Evolutionary conservation across 2,888 invertebrate genomes (phyloP), one percentile per base, ranked within the genome.

Genomic region (Thera obeliscata): DNA sequence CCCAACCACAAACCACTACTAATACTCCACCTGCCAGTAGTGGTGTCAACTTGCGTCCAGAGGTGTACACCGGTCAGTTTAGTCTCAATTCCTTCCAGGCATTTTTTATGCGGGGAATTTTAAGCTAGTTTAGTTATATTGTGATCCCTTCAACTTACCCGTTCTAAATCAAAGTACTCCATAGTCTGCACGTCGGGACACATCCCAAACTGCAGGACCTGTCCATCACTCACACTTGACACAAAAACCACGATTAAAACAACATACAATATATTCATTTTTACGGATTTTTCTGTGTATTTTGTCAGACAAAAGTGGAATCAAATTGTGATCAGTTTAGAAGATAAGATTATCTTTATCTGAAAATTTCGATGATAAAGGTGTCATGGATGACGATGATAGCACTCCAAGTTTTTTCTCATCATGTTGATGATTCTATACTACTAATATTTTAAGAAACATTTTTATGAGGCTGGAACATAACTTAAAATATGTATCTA

Each of bases 91-190:
- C 22, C 22, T 22, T 22, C 22, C 22, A 22, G n/a, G n/a, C 1
- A 22, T 22, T 22, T 22, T 22, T 22, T 22, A 22, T 22, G 22
- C 22, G 22, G 22, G 22, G 0, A 22, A 22, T 22, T 22, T 22
- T 22, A 22, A 22, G 22, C 22, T 22, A 1, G 4, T 5, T 4
- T 5, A 41, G 7, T 5, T 41, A 41, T 2, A n/a, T 55, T n/a
- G 9, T 7, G 9, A 43, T 7, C 43, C 8, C 2, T 56, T 3
- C 1, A 49, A 46, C 68, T 83, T 73, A 93, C 93, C 71, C 83
- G 86, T 74, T 91, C 89, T 11, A 92, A 69, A 72, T 90, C 85
- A 73, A 93, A 93, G 74, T 82, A 89, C 56, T 77, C 81, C 83
- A 89, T 85, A n/a, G 91, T 87, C 1, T 80, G 73, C 0, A 90